phyloP scores from a whole-genome alignment of 2,797 vertebrate genomes.

The Pangasius sanitwongsei region DNA sequence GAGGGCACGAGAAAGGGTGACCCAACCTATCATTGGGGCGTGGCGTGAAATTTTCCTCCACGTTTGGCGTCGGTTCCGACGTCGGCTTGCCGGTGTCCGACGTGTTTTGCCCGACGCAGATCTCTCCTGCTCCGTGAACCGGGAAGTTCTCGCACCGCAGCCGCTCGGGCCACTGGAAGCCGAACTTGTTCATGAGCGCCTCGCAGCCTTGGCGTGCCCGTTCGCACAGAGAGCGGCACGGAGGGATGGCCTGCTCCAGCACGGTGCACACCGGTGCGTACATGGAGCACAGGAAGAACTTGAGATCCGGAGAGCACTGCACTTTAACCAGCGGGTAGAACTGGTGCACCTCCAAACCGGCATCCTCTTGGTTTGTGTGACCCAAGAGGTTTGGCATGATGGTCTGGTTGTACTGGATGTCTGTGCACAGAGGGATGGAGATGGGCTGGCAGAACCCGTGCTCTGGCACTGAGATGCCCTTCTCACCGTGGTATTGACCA shows the following conservation, averaged over 20 bases:
- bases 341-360: conserved; percentile 88
- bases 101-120: conserved; percentile 89
- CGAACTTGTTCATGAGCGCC: conserved; percentile 87
- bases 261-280: conserved; percentile 92
- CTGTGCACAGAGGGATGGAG: conserved; percentile 86
- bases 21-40: conserved; percentile 56
- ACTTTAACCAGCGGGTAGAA: conserved; percentile 89
- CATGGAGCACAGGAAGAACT: conserved; percentile 93
- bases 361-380: conserved; percentile 86
- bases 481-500: conserved; percentile 74
- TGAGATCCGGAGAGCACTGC: conserved; percentile 83
- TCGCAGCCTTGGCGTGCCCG: conserved; percentile 85
- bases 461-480: conserved; percentile 79
- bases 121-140: conserved; percentile 79
- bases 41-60: conserved; percentile 70
- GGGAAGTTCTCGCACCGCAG: conserved; percentile 86
- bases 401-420: conserved; percentile 90
- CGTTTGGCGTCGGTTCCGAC: conserved; percentile 70
- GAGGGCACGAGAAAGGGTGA: conserved; percentile 84
- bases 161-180: conserved; percentile 86
- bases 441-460: conserved; percentile 93
- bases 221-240: conserved; percentile 86
- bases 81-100: conserved; percentile 73
- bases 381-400: conserved; percentile 90
- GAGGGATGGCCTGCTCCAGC: conserved; percentile 86